Percentiles rank a stretch among this genome's conserved stretches.
Conservation (phyloP, 2,113 vertebrate species). For the Pterocles burchelli region DNA sequence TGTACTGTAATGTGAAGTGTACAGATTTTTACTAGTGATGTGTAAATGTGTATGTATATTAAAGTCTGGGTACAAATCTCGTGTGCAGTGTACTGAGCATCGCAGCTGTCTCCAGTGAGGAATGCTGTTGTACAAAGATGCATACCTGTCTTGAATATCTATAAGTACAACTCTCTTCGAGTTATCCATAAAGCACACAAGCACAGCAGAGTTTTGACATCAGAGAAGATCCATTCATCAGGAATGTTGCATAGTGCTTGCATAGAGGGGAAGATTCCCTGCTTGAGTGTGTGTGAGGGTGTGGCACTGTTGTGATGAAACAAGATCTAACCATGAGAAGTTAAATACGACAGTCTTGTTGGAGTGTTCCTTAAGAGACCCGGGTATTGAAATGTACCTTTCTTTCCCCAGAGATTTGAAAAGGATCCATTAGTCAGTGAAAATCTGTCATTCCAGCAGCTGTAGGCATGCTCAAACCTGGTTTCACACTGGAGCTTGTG, state of each 20-base stretch:
- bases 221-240: neutral
- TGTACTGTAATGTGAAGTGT: conserved; percentile 81
- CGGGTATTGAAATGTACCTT: neutral
- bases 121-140: neutral
- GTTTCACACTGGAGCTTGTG: neutral
- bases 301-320: neutral
- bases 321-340: neutral
- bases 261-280: neutral
- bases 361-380: neutral
- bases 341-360: neutral
- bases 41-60: conserved; percentile 78
- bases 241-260: neutral
- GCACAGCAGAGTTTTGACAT: neutral
- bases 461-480: neutral
- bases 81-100: conserved; percentile 15
- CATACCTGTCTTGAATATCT: neutral
- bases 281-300: neutral
- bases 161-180: neutral
- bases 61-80: conserved; percentile 71
- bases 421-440: neutral
- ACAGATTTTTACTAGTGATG: conserved; percentile 78
- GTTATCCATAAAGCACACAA: neutral
- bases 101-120: neutral
- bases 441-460: neutral
- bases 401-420: neutral